Evolutionary conservation across 2,888 invertebrate species (phyloP).

Genomic region (Amphipoea lucens): DNA sequence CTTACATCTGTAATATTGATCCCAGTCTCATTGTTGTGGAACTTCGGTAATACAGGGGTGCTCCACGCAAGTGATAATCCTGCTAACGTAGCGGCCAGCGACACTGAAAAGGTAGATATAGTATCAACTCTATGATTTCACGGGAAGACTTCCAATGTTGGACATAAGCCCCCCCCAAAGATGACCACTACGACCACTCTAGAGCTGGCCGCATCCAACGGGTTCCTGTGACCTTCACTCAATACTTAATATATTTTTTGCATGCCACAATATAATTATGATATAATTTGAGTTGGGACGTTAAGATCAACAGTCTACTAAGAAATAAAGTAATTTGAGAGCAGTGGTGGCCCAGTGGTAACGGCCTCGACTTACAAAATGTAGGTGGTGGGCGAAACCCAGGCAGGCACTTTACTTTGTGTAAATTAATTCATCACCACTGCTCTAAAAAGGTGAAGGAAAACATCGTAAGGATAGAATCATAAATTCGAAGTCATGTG

Average conservation of each 20-base stretch:
- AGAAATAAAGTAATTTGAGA: too few relatives aligned
- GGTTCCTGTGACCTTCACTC: not conserved
- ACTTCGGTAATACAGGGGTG: constrained; percentile 75
- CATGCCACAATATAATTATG: not conserved
- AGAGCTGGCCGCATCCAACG: not conserved
- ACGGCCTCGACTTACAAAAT: not conserved
- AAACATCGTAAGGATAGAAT: too few relatives aligned
- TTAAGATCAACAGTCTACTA: too few relatives aligned
- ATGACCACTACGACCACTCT: too few relatives aligned
- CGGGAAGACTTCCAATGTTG: not conserved
- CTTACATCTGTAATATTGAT: constrained; percentile 77
- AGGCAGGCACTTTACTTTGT: too few relatives aligned
- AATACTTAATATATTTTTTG: not conserved
- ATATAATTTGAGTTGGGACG: too few relatives aligned
- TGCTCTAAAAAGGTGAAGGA: too few relatives aligned
- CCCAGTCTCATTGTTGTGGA: constrained; percentile 75
- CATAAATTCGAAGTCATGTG: not conserved
- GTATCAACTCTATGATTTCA: not conserved
- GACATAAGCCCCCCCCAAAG: too few relatives aligned
- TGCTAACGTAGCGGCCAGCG: constrained; percentile 75
- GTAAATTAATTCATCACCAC: too few relatives aligned
- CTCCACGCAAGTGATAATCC: constrained; percentile 79
- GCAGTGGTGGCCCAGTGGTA: not conserved
- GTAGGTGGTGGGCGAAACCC: too few relatives aligned
- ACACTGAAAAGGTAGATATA: constrained; percentile 73